Evolutionary conservation across 2,797 vertebrate species (phyloP), one percentile per base, ranked within the genome.

Genomic region (Menidia menidia): DNA sequence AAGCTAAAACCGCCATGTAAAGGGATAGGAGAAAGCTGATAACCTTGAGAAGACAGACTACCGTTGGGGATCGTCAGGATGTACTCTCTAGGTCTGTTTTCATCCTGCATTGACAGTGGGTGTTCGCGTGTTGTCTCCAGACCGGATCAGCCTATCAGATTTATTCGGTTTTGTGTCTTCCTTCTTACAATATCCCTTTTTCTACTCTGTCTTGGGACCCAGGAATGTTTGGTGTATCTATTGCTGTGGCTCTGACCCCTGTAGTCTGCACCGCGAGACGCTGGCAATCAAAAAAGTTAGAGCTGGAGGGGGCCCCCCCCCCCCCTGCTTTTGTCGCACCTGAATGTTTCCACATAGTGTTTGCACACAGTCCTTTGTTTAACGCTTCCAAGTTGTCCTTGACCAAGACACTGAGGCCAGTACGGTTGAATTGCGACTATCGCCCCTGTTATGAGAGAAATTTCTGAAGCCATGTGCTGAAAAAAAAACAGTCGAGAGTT

Each of bases 141-240:
- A 75, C 77, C 25, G 55, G 61, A 63, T 64, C 57, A 66, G 48
- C 30, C 66, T 77, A 65, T 71, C 80, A 72, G 44, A 85, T 91
- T 78, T 75, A 86, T 88, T 86, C 83, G 60, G 64, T 80, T 89
- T 88, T 64, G 60, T 75, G 83, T 89, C 87, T 71, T 73, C 63
- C 74, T 78, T 61, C 78, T 79, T 75, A 70, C 65, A 35, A 47
- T 41, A 78, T 84, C 78, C 45, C 87, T 78, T 81, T 81, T 72
- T 88, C 78, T 81, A 32, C 25, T 6, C 77, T 71, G 16, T 87
- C 87, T 53, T 42, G 89, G 84, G 85, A 86, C 65, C 54, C 31
- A 4, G 68, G 68, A 62, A 72, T 83, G 81, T 89, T 80, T 88
- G 75, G 84, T 84, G 64, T 73, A 78, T 86, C 71, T 81, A 54